Base-by-base conservation (phyloP, 2,113 vertebrate genomes). In the Aythya baeri region DNA sequence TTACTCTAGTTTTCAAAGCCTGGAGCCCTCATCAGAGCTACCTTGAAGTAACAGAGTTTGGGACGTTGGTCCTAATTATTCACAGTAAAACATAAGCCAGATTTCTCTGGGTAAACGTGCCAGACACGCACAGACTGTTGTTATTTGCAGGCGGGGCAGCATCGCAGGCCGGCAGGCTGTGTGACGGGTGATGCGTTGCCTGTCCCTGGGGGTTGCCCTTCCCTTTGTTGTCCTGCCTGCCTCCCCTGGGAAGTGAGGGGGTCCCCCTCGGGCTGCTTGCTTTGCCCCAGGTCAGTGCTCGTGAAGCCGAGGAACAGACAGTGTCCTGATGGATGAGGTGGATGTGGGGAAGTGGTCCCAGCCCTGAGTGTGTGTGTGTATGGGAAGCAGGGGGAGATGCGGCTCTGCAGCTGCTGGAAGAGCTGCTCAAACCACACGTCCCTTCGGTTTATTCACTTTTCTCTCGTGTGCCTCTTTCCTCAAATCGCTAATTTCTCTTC, bases 31-130 rank as follows among this genome's bases (percentile, higher is more conserved):
- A 74, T 65, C 84, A 90, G 92, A 91, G 59, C 86, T 94, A 93
- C 92, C 88, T 96, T 94, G 86, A 80, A 91, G 63, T 27, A 91
- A 54, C 31, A 72, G 61, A 91, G 65, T 41, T 83, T 26, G 68
- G 25, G 50, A 58, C 85, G 79, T 95, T 96, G 83, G 66, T 88
- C 79, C 43, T 97, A 62, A 95, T 96, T 96, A 97, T 96, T 97
- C 95, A 66, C 88, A 91, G 81, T 26, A 36, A 92, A 92, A 31
- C 67, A 61, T 61, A 83, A 86, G 92, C 92, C 89, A 95, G 44
- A 49, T 89, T 81, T 76, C 71, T 87, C 5, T 46, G 38, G 81
- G 57, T 88, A 15, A 36, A 90, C 34, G 83, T 80, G 89, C 92
- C 76, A 84, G 83, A 95, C 81, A 70, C 82, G 74, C 65, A 34